Percentiles rank a stretch among this genome's conserved stretches.
phyloP scores from a whole-genome alignment of 2,888 invertebrate genomes.

The Pyralis farinalis region DNA sequence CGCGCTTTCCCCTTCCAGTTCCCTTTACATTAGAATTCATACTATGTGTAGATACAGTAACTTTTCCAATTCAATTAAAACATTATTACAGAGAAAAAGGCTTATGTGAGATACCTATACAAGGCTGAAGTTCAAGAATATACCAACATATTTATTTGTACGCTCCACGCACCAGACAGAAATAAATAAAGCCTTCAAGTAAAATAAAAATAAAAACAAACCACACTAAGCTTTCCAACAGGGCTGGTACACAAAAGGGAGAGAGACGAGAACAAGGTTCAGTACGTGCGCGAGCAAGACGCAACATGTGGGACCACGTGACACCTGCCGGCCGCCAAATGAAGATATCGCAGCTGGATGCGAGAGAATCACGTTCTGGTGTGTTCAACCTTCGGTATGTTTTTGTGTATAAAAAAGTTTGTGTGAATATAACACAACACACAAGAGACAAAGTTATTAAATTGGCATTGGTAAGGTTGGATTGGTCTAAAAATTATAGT shows the following conservation, averaged over 20 bases:
- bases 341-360: slow-evolving; percentile 80
- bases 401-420: too few species aligned
- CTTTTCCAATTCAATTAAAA: background rate
- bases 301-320: slow-evolving; percentile 52
- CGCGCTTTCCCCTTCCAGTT: too few species aligned
- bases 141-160: slow-evolving; percentile 56
- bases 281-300: slow-evolving; percentile 34
- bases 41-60: too few species aligned
- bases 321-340: slow-evolving; percentile 79
- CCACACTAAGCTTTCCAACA: slow-evolving; percentile 60
- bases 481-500: too few species aligned
- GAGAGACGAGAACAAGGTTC: slow-evolving; percentile 32
- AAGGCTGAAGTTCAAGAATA: slow-evolving; percentile 15
- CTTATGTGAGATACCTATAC: slow-evolving; percentile 12
- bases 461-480: too few species aligned
- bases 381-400: slow-evolving; percentile 36
- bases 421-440: too few species aligned
- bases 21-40: too few species aligned
- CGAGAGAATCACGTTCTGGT: slow-evolving; percentile 52
- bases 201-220: slow-evolving; percentile 51
- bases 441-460: too few species aligned
- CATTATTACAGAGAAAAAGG: background rate
- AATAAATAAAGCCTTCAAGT: slow-evolving; percentile 68
- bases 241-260: slow-evolving; percentile 54
- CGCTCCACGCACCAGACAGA: slow-evolving; percentile 55